Conservation (phyloP, 2,888 invertebrate species). For the Cenopis cana region DNA sequence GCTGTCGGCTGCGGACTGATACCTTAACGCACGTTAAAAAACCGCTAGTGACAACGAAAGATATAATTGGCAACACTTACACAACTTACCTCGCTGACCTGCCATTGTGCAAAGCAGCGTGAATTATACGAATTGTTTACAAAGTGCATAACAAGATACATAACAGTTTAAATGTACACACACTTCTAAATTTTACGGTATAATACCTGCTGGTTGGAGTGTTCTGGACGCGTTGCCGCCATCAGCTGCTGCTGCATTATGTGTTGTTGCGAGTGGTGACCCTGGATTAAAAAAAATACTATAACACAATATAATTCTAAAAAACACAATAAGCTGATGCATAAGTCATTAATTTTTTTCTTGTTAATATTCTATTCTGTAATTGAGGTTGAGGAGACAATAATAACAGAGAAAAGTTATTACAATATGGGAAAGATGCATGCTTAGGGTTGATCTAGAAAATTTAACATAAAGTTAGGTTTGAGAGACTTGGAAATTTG, state of each 20-base stretch:
- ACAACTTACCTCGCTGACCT: conserved; percentile 78
- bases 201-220: conserved; percentile 76
- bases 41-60: not conserved
- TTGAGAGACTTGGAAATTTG: no score
- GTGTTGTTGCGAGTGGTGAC: conserved; percentile 82
- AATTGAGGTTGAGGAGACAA: not conserved
- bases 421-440: no score
- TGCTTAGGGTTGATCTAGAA: not conserved
- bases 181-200: not conserved
- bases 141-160: conserved; percentile 21
- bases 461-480: no score
- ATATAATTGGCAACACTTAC: conserved; percentile 1
- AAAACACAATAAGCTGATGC: not conserved
- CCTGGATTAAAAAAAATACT: conserved; percentile 55
- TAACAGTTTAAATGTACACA: not conserved
- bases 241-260: conserved; percentile 82
- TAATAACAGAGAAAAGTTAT: not conserved
- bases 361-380: not conserved
- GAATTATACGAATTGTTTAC: conserved; percentile 61
- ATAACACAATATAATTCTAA: not conserved
- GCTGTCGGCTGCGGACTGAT: no score
- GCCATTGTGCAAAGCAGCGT: conserved; percentile 72
- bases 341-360: not conserved
- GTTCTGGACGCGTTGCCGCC: conserved; percentile 72
- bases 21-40: not conserved